phyloP scores from a whole-genome alignment of 2,113 vertebrate species.

The Rhineura floridana region DNA sequence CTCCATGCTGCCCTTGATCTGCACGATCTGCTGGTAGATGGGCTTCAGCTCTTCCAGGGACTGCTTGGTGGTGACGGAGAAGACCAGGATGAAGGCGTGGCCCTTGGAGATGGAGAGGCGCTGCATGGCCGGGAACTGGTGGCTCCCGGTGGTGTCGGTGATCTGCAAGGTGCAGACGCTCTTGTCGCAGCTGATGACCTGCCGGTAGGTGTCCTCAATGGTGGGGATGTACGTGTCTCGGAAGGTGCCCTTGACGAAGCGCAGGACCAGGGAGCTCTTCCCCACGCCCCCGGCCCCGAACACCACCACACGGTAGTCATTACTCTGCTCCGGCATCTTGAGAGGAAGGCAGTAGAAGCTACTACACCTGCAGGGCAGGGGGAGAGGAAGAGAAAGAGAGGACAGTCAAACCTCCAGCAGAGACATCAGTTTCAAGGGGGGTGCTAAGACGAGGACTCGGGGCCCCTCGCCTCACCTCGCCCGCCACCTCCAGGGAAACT shows the following conservation, averaged over 20 bases:
- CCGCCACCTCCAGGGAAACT: too few relatives aligned
- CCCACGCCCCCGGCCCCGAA: constrained; percentile 94
- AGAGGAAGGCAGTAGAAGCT: not conserved
- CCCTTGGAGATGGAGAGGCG: constrained; percentile 96
- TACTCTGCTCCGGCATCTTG: constrained; percentile 97
- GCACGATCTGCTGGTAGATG: constrained; percentile 94
- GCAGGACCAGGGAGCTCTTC: constrained; percentile 95
- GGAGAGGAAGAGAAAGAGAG: not conserved
- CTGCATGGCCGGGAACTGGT: constrained; percentile 98
- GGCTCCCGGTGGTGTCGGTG: constrained; percentile 96
- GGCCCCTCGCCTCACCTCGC: too few relatives aligned
- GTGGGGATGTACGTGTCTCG: constrained; percentile 97
- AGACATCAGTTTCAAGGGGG: not conserved
- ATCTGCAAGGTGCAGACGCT: constrained; percentile 96
- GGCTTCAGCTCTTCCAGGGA: constrained; percentile 96
- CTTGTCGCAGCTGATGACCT: constrained; percentile 98
- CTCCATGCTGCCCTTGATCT: constrained; percentile 94
- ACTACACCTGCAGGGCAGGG: constrained; percentile 41
- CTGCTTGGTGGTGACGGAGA: constrained; percentile 94
- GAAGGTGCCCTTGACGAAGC: constrained; percentile 96
- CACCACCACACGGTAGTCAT: constrained; percentile 96
- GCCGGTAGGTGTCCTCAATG: constrained; percentile 96
- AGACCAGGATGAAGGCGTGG: constrained; percentile 96
- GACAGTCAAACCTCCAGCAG: too few relatives aligned
- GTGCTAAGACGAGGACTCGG: too few relatives aligned